Evolutionary conservation across 2,113 vertebrate species (phyloP), one percentile per base, ranked within the genome.

Genomic region (Pogonocichla stellata): DNA sequence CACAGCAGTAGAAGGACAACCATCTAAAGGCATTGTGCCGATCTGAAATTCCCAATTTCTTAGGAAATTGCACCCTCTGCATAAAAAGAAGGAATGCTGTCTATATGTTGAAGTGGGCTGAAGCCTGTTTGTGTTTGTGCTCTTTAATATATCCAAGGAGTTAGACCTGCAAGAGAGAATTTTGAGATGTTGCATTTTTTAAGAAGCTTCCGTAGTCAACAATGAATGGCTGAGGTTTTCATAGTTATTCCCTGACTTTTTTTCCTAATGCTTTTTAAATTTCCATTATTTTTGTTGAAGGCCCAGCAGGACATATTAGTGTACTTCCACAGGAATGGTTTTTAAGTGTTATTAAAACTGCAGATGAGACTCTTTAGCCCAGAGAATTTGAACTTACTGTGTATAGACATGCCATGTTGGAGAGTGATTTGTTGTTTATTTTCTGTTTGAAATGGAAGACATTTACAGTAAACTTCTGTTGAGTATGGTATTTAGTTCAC

Each of bases 381-480:
- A 36, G 58, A 88, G 50, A 80, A 72, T 91, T 61, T 80, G 42
- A 90, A 85, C 56, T 89, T 90, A 38, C 20, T 81, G 19, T 69
- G 19, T 80, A 22, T 79, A 82, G 69, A 65, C 9, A 29, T 66
- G 43, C 20, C 64, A 42, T 58, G 54, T 38, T 58, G 64, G 25
- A 80, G 40, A 80, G 33, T 4, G 22, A 45, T 75, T 79, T 88
- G 20, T 66, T 93, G 31, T 77, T 94, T 86, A 51, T 92, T 94
- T 93, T 95, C 18, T 84, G 60, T 94, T 94, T 94, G 80, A 77
- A 94, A 51, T 70, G 53, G 51, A 71, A 65, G 40, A 28, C 51
- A 71, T 91, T 61, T 91, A 47, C 58, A 90, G 74, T 89, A 96
- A 89, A 85, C 58, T 90, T 88, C 24, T 66, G 78, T 65, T 90